These are phyloP conservation scores for Elachura formosa DNA, from an alignment of 2,113 vertebrate species.

Conservation along the genomic window DNA sequence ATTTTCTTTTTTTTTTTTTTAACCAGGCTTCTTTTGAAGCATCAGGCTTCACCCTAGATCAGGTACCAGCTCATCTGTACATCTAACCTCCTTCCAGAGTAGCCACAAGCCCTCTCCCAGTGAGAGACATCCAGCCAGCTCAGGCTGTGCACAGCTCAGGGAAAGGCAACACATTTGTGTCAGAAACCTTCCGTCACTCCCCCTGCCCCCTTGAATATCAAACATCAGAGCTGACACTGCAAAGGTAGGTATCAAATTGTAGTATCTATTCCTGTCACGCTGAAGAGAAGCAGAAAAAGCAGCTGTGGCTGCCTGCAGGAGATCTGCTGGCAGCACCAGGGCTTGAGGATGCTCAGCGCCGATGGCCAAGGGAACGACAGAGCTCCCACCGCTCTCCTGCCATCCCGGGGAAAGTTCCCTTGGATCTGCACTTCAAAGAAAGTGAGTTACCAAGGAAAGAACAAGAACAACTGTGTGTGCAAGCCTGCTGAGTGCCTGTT, in stretches of 20 bases:
- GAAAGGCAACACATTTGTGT: not conserved
- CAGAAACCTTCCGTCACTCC: not conserved
- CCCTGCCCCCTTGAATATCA: not conserved
- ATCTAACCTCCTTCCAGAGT: not conserved
- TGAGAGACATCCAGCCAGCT: not conserved
- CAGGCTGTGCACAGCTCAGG: not conserved
- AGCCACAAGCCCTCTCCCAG: not conserved
- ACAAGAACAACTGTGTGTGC: not conserved
- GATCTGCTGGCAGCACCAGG: not conserved
- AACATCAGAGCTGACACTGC: not conserved
- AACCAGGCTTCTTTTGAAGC: not conserved
- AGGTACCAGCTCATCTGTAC: not conserved
- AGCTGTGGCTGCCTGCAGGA: not conserved
- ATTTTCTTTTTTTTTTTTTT: not conserved
- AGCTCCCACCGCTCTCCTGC: not conserved
- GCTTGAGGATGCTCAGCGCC: not conserved
- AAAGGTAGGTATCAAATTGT: not conserved
- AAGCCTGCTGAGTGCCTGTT: not conserved
- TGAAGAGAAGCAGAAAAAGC: not conserved
- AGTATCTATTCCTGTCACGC: not conserved
- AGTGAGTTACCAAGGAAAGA: not conserved
- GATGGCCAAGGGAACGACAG: not conserved
- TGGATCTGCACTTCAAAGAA: not conserved
- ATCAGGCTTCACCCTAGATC: not conserved
- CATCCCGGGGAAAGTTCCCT: not conserved